phyloP scores from a whole-genome alignment of 2,888 invertebrate species.

The Empis livida region DNA sequence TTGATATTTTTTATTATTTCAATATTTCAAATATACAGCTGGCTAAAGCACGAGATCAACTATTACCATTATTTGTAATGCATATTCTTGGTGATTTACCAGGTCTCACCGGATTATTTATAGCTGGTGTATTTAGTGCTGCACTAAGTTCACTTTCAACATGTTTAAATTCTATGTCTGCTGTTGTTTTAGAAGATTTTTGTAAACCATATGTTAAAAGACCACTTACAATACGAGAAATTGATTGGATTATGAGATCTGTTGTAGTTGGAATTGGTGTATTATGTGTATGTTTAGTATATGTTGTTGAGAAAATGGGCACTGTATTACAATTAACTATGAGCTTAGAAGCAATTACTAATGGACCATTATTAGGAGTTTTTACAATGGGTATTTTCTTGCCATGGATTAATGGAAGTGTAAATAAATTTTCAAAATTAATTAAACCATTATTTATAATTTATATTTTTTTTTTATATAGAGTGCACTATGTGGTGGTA shows the following conservation, averaged over 20 bases:
- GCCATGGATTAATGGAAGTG: constrained; percentile 53
- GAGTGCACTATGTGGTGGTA: constrained; percentile 48
- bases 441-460: neutral
- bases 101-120: constrained; percentile 75
- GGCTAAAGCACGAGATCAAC: constrained; percentile 60
- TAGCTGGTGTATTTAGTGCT: constrained; percentile 83
- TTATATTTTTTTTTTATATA: constrained; percentile 19
- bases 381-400: constrained; percentile 54
- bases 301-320: constrained; percentile 64
- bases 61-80: constrained; percentile 78
- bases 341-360: constrained; percentile 55
- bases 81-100: constrained; percentile 60
- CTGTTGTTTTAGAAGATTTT: constrained; percentile 61
- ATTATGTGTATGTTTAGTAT: constrained; percentile 52
- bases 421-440: constrained; percentile 23
- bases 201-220: constrained; percentile 47
- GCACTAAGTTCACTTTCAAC: constrained; percentile 70
- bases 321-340: constrained; percentile 54
- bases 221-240: constrained; percentile 40
- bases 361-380: constrained; percentile 54
- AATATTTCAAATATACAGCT: constrained; percentile 32
- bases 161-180: constrained; percentile 64
- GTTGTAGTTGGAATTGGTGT: constrained; percentile 57
- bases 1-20: neutral
- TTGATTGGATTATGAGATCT: constrained; percentile 51